Evolutionary conservation across 2,797 vertebrate genomes (phyloP), one percentile per base, ranked within the genome.

Genomic region (Furcifer pardalis): DNA sequence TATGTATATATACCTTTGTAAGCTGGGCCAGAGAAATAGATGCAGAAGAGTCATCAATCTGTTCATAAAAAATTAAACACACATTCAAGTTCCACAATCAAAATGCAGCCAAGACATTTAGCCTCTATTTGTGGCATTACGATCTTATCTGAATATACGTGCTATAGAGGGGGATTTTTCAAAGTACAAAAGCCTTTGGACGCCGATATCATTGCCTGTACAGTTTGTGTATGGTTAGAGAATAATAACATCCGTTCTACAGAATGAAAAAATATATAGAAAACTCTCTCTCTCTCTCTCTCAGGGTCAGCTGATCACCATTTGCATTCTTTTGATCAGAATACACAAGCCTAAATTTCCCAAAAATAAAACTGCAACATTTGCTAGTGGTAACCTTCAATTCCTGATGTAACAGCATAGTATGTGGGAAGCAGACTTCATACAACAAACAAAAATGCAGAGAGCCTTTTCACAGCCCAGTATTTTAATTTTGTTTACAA

Each of bases 31-130:
- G 94, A 93, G 97, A 96, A 96, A 97, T 97, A 92, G 97, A 97
- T 65, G 98, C 96, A 94, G 95, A 96, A 95, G 97, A 97, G 96
- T 97, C 97, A 94, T 97, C 97, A 96, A 98, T 98, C 98, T 99
- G 98, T 98, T 97, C 95, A 96, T 95, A 97, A 97, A 96, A 97
- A 97, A 97, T 97, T 97, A 96, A 97, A 97, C 96, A 96, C 96
- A 96, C 96, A 96, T 96, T 97, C 96, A 97, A 95, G 95, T 95
- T 96, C 93, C 94, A 96, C 94, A 95, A 63, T 95, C 94, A 95
- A 94, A 95, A 96, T 89, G 95, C 74, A 93, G 91, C 94, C 79
- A 93, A 95, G 65, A 86, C 7, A 94, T 90, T 95, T 94, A 96
- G 94, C 92, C 93, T 94, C 94, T 94, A 95, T 27, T n/a, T 91